Evolutionary conservation across 2,797 vertebrate genomes (phyloP).

Genomic region (Malurus leucopterus): DNA sequence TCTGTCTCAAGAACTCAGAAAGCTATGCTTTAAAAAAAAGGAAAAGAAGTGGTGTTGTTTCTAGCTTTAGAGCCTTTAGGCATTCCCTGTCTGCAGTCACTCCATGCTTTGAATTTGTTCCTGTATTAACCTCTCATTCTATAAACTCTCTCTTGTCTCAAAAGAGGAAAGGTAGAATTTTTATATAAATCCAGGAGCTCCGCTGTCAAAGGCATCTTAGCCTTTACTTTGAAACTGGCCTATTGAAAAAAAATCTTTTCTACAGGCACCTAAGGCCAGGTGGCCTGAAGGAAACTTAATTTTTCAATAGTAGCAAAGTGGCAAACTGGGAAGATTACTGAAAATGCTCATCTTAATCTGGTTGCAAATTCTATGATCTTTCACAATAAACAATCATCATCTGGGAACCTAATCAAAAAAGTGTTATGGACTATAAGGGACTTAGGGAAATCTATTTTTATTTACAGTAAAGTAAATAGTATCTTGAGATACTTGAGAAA

Average conservation of each 20-base stretch:
- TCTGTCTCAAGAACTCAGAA: not conserved
- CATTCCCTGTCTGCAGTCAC: not conserved
- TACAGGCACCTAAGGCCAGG: not conserved
- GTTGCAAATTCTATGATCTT: not conserved
- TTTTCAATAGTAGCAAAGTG: not conserved
- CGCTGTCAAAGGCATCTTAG: not conserved
- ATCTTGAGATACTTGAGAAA: not conserved
- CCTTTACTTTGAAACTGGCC: not conserved
- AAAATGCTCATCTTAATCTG: not conserved
- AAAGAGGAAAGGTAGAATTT: not conserved
- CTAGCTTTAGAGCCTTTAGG: not conserved
- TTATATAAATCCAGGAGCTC: not conserved
- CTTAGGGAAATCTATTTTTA: not conserved
- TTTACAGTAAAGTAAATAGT: not conserved
- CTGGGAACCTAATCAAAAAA: not conserved
- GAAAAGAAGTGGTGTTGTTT: not conserved
- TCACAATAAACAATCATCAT: not conserved
- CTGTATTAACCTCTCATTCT: not conserved
- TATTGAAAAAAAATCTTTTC: not conserved
- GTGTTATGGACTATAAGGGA: not conserved
- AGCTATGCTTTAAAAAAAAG: not conserved
- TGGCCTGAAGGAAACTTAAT: not conserved
- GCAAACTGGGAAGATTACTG: not conserved
- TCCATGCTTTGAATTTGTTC: conserved; percentile 18
- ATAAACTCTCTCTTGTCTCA: not conserved